phyloP scores from a whole-genome alignment of 1,140 invertebrate species.

The Megalopta genalis region DNA sequence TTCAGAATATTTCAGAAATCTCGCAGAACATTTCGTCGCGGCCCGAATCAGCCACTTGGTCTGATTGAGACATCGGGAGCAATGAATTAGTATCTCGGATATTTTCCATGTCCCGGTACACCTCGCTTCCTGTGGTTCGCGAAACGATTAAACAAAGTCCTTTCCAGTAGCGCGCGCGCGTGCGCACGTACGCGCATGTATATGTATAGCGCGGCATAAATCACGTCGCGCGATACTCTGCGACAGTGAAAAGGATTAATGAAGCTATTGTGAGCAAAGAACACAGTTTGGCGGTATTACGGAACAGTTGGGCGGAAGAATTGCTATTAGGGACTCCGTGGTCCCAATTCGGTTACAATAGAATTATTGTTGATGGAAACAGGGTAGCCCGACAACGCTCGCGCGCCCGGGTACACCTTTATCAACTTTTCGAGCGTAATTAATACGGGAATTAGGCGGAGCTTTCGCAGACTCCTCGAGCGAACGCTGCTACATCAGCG shows the following conservation, averaged over 20 bases:
- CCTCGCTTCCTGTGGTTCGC: neutral
- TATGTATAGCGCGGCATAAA: constrained; percentile 9
- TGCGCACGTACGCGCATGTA: too few species aligned
- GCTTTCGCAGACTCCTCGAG: neutral
- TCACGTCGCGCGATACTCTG: constrained; percentile 20
- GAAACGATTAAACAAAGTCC: constrained; percentile 9
- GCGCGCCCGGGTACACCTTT: neutral
- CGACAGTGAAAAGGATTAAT: constrained; percentile 46
- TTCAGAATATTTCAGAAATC: too few species aligned
- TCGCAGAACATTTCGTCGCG: too few species aligned
- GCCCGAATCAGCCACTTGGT: too few species aligned
- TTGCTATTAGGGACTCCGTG: neutral
- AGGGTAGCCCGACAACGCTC: neutral
- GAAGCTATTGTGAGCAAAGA: constrained; percentile 40
- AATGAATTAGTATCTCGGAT: neutral
- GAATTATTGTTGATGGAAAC: constrained; percentile 10
- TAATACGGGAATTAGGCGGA: neutral
- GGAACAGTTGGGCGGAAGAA: constrained; percentile 16
- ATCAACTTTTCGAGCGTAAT: constrained; percentile 22
- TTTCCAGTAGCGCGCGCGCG: neutral
- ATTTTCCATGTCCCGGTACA: neutral
- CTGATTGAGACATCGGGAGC: too few species aligned
- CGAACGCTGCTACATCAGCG: neutral
- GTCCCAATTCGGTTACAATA: constrained; percentile 17
- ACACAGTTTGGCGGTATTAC: constrained; percentile 26